phyloP scores from a whole-genome alignment of 92 coral and sea anemone genomes.

The Galaxea fascicularis region DNA sequence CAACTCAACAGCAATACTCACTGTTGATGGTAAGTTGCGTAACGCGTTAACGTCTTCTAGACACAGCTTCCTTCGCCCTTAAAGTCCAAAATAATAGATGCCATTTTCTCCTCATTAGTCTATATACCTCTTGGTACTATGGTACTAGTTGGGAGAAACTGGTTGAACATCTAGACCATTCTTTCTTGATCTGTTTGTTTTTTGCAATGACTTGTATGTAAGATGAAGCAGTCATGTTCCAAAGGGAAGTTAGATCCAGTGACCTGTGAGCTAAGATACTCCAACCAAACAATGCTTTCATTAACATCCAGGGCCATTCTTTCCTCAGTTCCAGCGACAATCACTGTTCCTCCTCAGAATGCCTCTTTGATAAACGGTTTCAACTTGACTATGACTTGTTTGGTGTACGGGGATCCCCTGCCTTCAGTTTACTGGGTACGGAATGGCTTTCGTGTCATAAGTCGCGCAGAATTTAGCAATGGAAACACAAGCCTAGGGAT shows the following conservation, averaged over 20 bases:
- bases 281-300: neutral
- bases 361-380: slow-evolving; percentile 14
- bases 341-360: slow-evolving; percentile 24
- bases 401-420: slow-evolving; percentile 48
- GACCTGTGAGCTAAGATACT: too few species aligned
- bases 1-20: slow-evolving; percentile 36
- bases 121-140: too few species aligned
- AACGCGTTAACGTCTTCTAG: neutral
- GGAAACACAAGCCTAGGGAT: slow-evolving; percentile 34
- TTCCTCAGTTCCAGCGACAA: slow-evolving; percentile 47
- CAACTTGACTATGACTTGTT: slow-evolving; percentile 36
- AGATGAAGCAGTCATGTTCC: too few species aligned
- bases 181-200: too few species aligned
- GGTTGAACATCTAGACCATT: too few species aligned
- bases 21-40: slow-evolving; percentile 43
- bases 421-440: slow-evolving; percentile 54
- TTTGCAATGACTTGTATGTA: too few species aligned
- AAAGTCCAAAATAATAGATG: neutral
- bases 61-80: neutral
- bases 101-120: too few species aligned
- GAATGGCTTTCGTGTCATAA: slow-evolving; percentile 36
- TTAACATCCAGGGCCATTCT: neutral
- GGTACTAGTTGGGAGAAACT: neutral
- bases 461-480: slow-evolving; percentile 31
- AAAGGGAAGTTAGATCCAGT: too few species aligned